These are phyloP conservation scores for Crypturellus undulatus DNA, from an alignment of 2,113 vertebrate genomes.

Conservation along the genomic window DNA sequence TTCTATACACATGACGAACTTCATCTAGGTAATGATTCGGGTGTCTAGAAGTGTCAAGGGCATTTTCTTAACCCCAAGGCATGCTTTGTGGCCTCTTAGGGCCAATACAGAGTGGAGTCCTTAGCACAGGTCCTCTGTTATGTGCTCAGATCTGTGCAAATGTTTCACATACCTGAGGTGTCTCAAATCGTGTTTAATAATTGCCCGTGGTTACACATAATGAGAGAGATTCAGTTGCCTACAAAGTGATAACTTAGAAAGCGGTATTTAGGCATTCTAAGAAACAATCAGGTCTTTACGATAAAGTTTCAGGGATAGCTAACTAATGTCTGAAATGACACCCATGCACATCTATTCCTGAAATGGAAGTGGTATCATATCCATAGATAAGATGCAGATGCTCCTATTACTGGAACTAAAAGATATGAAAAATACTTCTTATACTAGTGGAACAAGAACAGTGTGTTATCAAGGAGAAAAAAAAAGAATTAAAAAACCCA, in stretches of 20 bases:
- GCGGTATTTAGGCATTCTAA: background rate
- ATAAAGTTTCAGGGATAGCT: background rate
- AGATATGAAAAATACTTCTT: background rate
- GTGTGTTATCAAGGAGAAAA: background rate
- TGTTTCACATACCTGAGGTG: background rate
- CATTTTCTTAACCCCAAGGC: background rate
- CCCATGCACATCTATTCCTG: background rate
- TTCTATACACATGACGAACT: background rate
- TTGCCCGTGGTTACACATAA: fast-evolving
- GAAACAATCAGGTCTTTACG: background rate
- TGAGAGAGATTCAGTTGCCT: background rate
- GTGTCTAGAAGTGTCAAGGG: background rate
- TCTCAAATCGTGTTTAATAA: background rate
- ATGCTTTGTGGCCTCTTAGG: background rate
- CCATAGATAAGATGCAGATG: background rate
- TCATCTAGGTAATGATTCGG: background rate
- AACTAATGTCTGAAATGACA: background rate
- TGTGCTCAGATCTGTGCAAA: background rate
- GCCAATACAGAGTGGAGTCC: background rate
- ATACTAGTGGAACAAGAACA: background rate
- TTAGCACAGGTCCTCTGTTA: background rate
- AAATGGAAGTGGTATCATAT: background rate
- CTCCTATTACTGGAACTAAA: background rate
- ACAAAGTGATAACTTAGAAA: background rate
- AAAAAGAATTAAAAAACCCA: background rate